Percentiles rank a stretch among this genome's conserved stretches.
Evolutionary conservation across 1,140 invertebrate species (phyloP).

Genomic region (Diorhabda carinulata): DNA sequence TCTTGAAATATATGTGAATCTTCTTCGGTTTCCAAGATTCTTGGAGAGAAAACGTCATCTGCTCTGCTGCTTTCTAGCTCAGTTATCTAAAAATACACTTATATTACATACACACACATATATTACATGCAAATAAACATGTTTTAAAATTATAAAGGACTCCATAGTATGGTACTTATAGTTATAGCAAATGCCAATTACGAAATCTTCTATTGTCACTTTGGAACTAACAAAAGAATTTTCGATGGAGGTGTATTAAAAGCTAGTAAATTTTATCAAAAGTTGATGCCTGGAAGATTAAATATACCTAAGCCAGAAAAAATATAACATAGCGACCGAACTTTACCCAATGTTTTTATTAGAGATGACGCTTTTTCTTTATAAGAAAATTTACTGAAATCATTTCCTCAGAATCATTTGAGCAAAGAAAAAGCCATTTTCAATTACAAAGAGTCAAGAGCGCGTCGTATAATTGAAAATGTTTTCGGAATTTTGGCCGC

Average conservation of each 20-base stretch:
- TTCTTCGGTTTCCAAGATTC: not conserved
- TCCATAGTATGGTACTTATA: not conserved
- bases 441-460: too few relatives aligned
- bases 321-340: not conserved
- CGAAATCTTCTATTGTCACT: not conserved
- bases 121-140: not conserved
- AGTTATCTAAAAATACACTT: not conserved
- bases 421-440: too few relatives aligned
- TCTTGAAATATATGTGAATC: not conserved
- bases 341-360: not conserved
- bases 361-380: too few relatives aligned
- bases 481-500: not conserved
- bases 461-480: not conserved
- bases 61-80: not conserved
- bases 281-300: not conserved
- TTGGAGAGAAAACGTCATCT: not conserved
- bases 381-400: too few relatives aligned
- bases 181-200: not conserved
- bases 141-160: not conserved
- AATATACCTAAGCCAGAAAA: not conserved
- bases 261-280: not conserved
- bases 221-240: not conserved
- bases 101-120: not conserved
- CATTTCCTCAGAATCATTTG: not conserved
- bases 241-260: not conserved